phyloP scores from a whole-genome alignment of 2,888 invertebrate genomes.

The Hemistola chrysoprasaria region DNA sequence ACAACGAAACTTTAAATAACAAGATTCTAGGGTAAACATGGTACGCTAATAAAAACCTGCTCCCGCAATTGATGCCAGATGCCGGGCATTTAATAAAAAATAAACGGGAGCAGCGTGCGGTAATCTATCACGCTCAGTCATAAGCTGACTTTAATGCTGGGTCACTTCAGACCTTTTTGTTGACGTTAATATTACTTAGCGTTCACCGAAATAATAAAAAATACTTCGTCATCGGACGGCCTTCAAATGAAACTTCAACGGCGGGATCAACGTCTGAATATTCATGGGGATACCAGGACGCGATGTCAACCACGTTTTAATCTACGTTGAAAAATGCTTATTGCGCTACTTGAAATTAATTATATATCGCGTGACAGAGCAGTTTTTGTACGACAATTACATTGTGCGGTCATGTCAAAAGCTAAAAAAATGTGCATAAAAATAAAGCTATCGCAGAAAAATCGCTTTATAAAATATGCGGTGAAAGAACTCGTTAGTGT shows the following conservation, averaged over 20 bases:
- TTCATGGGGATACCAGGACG: conserved; percentile 40
- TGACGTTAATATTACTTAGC: conserved; percentile 75
- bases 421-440: conserved; percentile 16
- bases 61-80: conserved; percentile 72
- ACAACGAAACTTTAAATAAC: conserved; percentile 37
- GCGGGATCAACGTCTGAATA: conserved; percentile 60
- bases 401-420: conserved; percentile 17
- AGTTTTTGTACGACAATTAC: conserved; percentile 14
- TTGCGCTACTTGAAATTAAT: conserved; percentile 32
- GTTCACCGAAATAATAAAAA: conserved; percentile 56
- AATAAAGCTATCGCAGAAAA: conserved; percentile 20
- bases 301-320: conserved; percentile 40
- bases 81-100: conserved; percentile 73
- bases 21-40: conserved; percentile 45
- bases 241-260: conserved; percentile 66
- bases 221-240: conserved; percentile 61
- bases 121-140: conserved; percentile 78
- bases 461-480: conserved; percentile 22
- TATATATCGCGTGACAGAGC: conserved; percentile 35
- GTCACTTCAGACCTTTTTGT: conserved; percentile 78
- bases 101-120: conserved; percentile 61
- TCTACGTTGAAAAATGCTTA: conserved; percentile 42
- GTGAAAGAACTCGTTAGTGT: conserved; percentile 33
- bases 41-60: conserved; percentile 58
- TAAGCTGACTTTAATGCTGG: conserved; percentile 80